Evolutionary conservation across 2,888 invertebrate genomes (phyloP).

Genomic region (Polymixis lichenea): DNA sequence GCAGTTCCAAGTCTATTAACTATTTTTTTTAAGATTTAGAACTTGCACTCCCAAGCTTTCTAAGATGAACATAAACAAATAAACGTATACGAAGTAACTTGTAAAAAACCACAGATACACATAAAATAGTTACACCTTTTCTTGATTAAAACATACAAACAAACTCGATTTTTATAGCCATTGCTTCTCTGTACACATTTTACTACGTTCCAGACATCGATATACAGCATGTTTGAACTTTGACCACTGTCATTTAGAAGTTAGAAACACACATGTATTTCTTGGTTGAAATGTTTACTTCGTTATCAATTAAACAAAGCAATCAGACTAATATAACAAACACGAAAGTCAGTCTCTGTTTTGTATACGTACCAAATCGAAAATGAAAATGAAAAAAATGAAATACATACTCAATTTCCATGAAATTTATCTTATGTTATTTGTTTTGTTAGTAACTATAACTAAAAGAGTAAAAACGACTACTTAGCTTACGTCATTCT

Average conservation of each 20-base stretch:
- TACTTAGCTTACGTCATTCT: not conserved
- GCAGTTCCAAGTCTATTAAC: too few relatives aligned
- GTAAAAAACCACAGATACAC: not conserved
- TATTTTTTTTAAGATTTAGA: too few relatives aligned
- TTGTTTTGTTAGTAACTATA: not conserved
- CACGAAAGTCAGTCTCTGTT: not conserved
- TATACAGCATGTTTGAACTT: not conserved
- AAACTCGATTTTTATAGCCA: slow-evolving; percentile 1
- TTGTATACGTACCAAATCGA: not conserved
- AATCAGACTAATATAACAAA: not conserved
- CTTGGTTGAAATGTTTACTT: not conserved
- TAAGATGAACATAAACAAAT: not conserved
- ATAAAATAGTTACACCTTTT: not conserved
- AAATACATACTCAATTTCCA: not conserved
- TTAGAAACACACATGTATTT: not conserved
- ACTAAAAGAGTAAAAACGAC: not conserved
- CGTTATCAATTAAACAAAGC: not conserved
- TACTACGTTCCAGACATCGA: not conserved
- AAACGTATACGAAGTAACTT: not conserved
- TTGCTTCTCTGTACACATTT: not conserved
- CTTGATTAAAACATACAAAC: slow-evolving; percentile 3
- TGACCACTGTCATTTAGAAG: not conserved
- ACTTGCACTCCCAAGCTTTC: not conserved
- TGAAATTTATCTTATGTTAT: not conserved
- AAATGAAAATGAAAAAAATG: too few relatives aligned